These are phyloP conservation scores for Ochotona princeps DNA, from an alignment of 2,113 vertebrate genomes.

Conservation along the genomic window DNA sequence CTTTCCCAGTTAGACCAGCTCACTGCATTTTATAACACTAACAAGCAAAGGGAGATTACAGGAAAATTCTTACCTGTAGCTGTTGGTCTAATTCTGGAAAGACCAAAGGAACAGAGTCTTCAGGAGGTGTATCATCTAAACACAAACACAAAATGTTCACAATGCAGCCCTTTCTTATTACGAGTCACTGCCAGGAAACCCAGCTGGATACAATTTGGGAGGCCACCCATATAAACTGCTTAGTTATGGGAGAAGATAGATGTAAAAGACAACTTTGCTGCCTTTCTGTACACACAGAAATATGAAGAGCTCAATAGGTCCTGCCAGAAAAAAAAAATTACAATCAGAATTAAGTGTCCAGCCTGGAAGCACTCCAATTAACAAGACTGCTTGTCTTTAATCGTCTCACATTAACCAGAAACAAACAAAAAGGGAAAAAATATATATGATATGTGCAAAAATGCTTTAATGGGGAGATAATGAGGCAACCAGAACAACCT, in stretches of 20 bases:
- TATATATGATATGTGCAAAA: slow-evolving; percentile 22
- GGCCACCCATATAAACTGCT: background rate
- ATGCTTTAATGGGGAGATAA: slow-evolving; percentile 51
- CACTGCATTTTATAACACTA: background rate
- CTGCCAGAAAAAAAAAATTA: background rate
- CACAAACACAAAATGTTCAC: background rate
- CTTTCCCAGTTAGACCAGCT: background rate
- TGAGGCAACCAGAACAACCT: background rate
- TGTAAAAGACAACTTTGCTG: background rate
- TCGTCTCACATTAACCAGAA: background rate
- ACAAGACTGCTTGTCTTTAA: slow-evolving; percentile 18
- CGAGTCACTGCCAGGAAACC: too few species aligned
- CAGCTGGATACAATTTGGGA: background rate
- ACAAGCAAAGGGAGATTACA: background rate
- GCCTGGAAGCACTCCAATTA: background rate
- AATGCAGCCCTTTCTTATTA: background rate
- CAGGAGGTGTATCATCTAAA: slow-evolving; percentile 88
- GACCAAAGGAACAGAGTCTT: slow-evolving; percentile 85
- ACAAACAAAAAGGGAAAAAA: background rate
- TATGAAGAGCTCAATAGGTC: background rate
- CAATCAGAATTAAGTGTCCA: background rate
- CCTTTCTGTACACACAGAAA: background rate
- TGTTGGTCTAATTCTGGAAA: slow-evolving; percentile 92
- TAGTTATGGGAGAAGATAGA: background rate
- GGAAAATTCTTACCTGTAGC: slow-evolving; percentile 88